phyloP scores from a whole-genome alignment of 2,797 vertebrate species.

The Anguilla marmorata region DNA sequence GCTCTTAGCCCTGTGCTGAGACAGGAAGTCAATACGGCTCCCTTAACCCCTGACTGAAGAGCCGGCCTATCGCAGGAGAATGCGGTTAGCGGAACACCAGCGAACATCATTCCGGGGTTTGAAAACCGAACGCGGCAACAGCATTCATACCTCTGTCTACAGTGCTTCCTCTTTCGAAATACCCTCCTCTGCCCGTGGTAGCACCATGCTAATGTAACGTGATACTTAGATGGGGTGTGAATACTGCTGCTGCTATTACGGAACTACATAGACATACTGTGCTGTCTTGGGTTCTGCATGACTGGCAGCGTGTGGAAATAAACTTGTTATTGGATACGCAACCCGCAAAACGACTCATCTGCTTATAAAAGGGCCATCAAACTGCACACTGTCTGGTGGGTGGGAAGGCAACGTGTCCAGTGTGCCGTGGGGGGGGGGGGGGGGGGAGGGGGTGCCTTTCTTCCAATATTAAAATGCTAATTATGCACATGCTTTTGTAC shows the following conservation, averaged over 20 bases:
- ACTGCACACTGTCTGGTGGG: background rate
- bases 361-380: background rate
- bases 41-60: background rate
- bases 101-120: background rate
- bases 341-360: background rate
- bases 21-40: background rate
- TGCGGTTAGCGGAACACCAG: background rate
- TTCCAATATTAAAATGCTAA: conserved; percentile 8
- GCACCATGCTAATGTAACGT: background rate
- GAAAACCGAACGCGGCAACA: background rate
- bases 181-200: background rate
- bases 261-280: background rate
- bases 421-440: background rate
- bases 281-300: background rate
- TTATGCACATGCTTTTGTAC: background rate
- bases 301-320: background rate
- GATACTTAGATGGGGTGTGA: conserved; percentile 4
- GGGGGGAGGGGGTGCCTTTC: background rate
- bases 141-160: no score
- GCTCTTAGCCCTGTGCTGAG: background rate
- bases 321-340: background rate
- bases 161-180: background rate
- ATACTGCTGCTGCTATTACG: background rate
- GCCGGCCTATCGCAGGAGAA: background rate
- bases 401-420: background rate